Conservation (phyloP, 2,888 invertebrate species). For the Cosmorhoe ocellata region DNA sequence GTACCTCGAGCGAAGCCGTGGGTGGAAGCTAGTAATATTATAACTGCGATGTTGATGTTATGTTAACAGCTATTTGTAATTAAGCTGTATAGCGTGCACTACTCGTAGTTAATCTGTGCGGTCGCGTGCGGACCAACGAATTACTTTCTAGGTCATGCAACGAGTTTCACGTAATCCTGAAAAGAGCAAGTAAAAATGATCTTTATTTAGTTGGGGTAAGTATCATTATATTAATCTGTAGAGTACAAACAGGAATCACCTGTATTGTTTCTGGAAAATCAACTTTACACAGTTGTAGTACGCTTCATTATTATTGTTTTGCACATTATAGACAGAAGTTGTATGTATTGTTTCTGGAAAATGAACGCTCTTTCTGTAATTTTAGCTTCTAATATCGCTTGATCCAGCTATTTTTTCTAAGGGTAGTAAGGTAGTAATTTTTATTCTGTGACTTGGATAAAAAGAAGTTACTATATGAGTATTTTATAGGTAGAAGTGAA, state of each 20-base stretch:
- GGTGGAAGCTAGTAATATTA: too few species aligned
- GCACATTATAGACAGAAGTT: background rate
- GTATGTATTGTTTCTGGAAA: conserved; percentile 2
- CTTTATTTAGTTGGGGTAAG: background rate
- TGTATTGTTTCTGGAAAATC: conserved; percentile 1
- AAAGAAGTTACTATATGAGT: background rate
- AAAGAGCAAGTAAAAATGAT: conserved; percentile 1
- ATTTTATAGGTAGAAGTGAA: background rate
- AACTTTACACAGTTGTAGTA: background rate
- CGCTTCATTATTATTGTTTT: conserved; percentile 1
- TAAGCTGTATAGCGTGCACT: conserved; percentile 23
- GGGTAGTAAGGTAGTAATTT: too few species aligned
- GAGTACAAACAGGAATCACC: background rate
- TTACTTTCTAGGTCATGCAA: conserved; percentile 32
- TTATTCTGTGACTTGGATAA: conserved; percentile 1
- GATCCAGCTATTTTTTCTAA: background rate
- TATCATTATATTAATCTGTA: conserved; percentile 1
- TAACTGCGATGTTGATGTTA: too few species aligned
- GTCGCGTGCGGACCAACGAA: conserved; percentile 25
- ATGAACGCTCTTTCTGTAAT: background rate
- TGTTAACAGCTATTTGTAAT: background rate
- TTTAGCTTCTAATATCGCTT: conserved; percentile 5
- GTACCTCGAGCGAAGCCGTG: too few species aligned
- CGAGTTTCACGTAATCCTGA: conserved; percentile 12
- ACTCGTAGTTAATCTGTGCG: conserved; percentile 18